Percentiles rank a stretch among this genome's conserved stretches.
These are phyloP conservation scores for Drosophila baimaii DNA, from an alignment of 1,140 invertebrate genomes.

Conservation along the genomic window DNA sequence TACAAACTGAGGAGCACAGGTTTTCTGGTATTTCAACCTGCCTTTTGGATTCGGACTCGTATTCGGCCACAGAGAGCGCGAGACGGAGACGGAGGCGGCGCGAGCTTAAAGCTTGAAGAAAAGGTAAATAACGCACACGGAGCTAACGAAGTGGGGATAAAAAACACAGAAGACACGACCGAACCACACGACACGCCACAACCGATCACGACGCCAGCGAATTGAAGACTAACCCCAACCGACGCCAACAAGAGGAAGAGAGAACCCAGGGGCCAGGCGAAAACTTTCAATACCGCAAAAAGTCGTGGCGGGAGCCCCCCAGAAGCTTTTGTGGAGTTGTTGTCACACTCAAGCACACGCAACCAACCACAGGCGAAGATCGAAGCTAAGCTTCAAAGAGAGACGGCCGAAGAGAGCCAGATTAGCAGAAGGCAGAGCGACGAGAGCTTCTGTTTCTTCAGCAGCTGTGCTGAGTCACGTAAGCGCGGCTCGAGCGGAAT, in stretches of 20 bases:
- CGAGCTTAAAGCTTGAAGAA: constrained; percentile 60
- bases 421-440: constrained; percentile 12
- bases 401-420: background rate
- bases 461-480: constrained; percentile 63
- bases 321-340: constrained; percentile 54
- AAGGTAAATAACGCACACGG: constrained; percentile 47
- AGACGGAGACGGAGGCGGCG: constrained; percentile 4
- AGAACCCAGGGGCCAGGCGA: background rate
- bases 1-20: constrained; percentile 67
- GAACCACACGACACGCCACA: constrained; percentile 14
- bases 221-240: constrained; percentile 66
- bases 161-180: constrained; percentile 17
- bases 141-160: constrained; percentile 12
- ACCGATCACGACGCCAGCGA: constrained; percentile 70
- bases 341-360: background rate
- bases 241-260: constrained; percentile 20
- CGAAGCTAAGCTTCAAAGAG: constrained; percentile 45
- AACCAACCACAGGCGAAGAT: constrained; percentile 45
- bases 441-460: constrained; percentile 20
- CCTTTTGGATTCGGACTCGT: constrained; percentile 32
- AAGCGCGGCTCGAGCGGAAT: constrained; percentile 15
- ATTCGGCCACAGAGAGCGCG: constrained; percentile 4
- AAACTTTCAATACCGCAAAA: constrained; percentile 41
- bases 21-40: constrained; percentile 62
- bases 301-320: constrained; percentile 12